These are phyloP conservation scores for Cydia splendana DNA, from an alignment of 1,140 invertebrate species.

Conservation along the genomic window DNA sequence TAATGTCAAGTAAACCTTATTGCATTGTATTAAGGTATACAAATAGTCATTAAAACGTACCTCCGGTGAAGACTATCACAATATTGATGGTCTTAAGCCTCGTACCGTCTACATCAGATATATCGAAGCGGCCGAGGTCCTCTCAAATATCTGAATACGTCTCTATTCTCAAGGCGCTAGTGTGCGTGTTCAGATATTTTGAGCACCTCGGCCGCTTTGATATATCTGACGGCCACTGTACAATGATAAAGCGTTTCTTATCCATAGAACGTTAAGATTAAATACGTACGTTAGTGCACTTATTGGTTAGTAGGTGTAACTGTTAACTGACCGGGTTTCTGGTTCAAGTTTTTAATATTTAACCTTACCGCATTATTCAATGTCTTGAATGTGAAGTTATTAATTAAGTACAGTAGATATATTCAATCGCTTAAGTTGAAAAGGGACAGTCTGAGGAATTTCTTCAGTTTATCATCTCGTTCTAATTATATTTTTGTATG, in stretches of 20 bases:
- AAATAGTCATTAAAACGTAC: no score
- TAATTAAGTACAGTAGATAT: neutral
- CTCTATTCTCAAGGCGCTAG: no score
- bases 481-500: no score
- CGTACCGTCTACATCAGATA: no score
- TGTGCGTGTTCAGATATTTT: no score
- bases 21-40: no score
- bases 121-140: no score
- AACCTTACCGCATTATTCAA: constrained; percentile 5
- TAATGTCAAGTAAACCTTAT: no score
- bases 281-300: neutral
- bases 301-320: constrained; percentile 38
- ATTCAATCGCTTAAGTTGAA: neutral
- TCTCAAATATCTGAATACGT: no score
- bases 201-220: no score
- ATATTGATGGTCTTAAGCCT: neutral
- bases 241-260: constrained; percentile 27
- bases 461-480: neutral
- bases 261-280: constrained; percentile 8
- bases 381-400: neutral
- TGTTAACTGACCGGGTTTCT: constrained; percentile 37
- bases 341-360: constrained; percentile 35
- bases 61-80: no score
- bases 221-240: neutral
- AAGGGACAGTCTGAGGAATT: neutral